phyloP scores from a whole-genome alignment of 2,888 invertebrate genomes.

The Pristionchus arcanus region DNA sequence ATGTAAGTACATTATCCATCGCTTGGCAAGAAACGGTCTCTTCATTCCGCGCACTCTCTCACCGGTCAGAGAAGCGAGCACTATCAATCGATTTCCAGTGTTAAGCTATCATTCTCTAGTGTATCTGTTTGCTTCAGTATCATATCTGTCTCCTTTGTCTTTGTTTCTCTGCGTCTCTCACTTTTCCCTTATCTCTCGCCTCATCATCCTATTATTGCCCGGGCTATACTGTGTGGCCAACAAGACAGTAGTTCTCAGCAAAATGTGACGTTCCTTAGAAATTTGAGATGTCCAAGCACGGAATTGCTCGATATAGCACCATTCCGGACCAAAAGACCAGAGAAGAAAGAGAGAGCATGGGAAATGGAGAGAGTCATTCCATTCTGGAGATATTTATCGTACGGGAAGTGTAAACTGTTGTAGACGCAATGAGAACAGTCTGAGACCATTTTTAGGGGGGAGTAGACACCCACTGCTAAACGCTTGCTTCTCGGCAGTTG shows the following conservation, averaged over 20 bases:
- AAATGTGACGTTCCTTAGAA: neutral
- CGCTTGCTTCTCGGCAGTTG: neutral
- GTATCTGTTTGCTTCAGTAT: constrained; percentile 24
- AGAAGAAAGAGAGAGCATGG: no score
- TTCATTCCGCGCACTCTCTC: no score
- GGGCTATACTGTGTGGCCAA: neutral
- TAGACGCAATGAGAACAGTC: neutral
- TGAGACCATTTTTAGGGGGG: no score
- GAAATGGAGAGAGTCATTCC: no score
- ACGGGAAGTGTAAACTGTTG: neutral
- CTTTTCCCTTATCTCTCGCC: neutral
- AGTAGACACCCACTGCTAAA: neutral
- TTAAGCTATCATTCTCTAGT: constrained; percentile 38
- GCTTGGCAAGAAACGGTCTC: no score
- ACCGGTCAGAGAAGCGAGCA: no score
- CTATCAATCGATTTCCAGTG: constrained; percentile 33
- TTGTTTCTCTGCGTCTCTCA: neutral
- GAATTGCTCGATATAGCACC: neutral
- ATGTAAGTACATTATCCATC: constrained; percentile 4
- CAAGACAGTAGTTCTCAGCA: neutral
- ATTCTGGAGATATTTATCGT: neutral
- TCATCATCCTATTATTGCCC: neutral
- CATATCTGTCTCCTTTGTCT: constrained; percentile 33
- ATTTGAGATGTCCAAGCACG: neutral
- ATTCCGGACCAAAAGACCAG: neutral